These are phyloP conservation scores for Hemistola chrysoprasaria DNA, from an alignment of 2,888 invertebrate genomes.

Conservation along the genomic window DNA sequence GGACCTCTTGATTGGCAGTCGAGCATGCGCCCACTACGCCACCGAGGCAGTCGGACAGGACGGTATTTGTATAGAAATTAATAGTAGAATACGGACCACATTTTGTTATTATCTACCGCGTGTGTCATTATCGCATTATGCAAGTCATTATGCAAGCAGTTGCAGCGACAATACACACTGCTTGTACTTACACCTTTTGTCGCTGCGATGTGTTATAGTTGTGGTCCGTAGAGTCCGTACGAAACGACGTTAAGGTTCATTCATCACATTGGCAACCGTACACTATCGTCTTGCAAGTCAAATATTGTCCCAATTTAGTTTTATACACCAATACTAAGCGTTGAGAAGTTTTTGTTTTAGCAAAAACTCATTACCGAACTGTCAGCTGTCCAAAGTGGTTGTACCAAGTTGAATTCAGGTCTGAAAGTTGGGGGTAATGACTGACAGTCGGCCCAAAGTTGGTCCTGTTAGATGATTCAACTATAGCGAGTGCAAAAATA, in stretches of 20 bases:
- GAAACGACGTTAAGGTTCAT: background rate
- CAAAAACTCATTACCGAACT: constrained; percentile 64
- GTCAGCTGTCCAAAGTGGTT: constrained; percentile 53
- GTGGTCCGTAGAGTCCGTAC: no score
- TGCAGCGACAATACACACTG: no score
- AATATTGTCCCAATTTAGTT: constrained; percentile 15
- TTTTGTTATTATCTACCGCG: no score
- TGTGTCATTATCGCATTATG: no score
- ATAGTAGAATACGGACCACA: no score
- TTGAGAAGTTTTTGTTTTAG: constrained; percentile 45
- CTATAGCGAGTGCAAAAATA: constrained; percentile 18
- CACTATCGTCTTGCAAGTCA: constrained; percentile 9
- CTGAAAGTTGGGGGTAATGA: constrained; percentile 53
- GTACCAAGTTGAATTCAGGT: constrained; percentile 33
- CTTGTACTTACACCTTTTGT: no score
- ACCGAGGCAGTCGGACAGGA: no score
- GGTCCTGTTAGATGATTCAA: constrained; percentile 21
- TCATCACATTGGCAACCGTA: constrained; percentile 9
- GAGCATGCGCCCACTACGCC: no score
- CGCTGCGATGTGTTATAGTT: no score
- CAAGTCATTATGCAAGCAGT: no score
- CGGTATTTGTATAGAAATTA: no score
- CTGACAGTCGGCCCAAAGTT: constrained; percentile 50
- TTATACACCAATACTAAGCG: constrained; percentile 19
- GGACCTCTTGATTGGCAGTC: no score